Evolutionary conservation across 2,888 invertebrate genomes (phyloP).

Genomic region (Athalia cordata): DNA sequence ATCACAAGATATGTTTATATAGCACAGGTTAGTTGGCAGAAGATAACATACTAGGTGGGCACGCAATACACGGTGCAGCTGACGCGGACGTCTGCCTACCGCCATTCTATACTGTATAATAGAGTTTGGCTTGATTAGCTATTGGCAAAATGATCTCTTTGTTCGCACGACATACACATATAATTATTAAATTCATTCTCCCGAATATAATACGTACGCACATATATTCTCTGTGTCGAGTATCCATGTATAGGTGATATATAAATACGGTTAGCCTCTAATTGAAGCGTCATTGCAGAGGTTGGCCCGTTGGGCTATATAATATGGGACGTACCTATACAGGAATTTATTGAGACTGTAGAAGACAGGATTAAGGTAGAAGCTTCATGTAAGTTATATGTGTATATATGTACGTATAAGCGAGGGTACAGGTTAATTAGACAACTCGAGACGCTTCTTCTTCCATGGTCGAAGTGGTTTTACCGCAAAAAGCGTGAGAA

Average conservation of each 20-base stretch:
- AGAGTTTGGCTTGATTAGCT: slow-evolving; percentile 15
- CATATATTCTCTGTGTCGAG: not conserved
- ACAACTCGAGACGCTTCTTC: slow-evolving; percentile 27
- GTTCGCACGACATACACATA: not conserved
- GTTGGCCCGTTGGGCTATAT: not conserved
- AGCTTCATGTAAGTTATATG: not conserved
- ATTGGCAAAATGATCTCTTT: slow-evolving; percentile 4
- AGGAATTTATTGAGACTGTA: slow-evolving; percentile 29
- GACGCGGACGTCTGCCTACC: not conserved
- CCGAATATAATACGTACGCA: not conserved
- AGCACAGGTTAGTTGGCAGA: too few relatives aligned
- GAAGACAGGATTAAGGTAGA: slow-evolving; percentile 5
- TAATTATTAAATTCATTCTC: not conserved
- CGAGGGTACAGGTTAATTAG: not conserved
- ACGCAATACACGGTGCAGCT: slow-evolving; percentile 5
- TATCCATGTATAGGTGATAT: not conserved
- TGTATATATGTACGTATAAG: not conserved
- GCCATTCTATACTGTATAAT: not conserved
- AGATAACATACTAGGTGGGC: not conserved
- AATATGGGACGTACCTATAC: not conserved
- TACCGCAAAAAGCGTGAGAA: slow-evolving; percentile 10
- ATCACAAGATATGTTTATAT: not conserved
- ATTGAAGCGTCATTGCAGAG: slow-evolving; percentile 17
- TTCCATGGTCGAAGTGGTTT: not conserved
- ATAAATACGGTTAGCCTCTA: slow-evolving; percentile 25